phyloP scores from a whole-genome alignment of 1,140 invertebrate species.

The Lordiphosa stackelbergi region DNA sequence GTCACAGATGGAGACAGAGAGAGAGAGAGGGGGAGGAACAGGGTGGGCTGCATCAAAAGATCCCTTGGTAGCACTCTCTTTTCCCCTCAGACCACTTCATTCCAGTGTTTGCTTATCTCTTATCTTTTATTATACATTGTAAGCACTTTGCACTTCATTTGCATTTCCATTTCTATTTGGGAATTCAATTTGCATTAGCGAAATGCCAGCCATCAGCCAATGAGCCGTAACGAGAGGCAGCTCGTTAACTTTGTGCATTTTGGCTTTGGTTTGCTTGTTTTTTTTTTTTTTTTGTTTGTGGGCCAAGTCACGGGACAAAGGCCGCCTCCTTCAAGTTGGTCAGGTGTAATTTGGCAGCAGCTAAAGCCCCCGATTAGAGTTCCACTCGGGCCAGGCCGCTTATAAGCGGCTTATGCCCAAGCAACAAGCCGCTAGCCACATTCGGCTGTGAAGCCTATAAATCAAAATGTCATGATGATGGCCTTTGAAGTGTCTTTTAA shows the following conservation, averaged over 20 bases:
- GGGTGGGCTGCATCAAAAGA: too few species aligned
- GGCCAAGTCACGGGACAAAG: constrained; percentile 20
- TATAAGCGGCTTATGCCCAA: constrained; percentile 50
- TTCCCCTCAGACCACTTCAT: background rate
- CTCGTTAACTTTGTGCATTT: background rate
- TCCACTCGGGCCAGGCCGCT: background rate
- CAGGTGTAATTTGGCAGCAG: constrained; percentile 34
- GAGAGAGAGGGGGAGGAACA: too few species aligned
- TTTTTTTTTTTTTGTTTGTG: background rate
- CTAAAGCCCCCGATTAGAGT: constrained; percentile 13
- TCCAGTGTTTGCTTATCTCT: background rate
- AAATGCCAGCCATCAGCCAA: constrained; percentile 37
- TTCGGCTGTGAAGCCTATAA: constrained; percentile 48
- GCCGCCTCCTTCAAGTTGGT: constrained; percentile 12
- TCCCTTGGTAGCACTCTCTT: too few species aligned
- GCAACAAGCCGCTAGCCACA: constrained; percentile 43
- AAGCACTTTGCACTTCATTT: constrained; percentile 52
- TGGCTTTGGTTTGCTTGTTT: constrained; percentile 2
- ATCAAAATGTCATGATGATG: constrained; percentile 67
- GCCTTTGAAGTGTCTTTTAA: constrained; percentile 50
- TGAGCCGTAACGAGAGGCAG: constrained; percentile 44
- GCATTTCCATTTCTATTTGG: constrained; percentile 41
- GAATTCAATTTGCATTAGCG: constrained; percentile 59
- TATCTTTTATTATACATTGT: constrained; percentile 4
- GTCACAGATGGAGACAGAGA: too few species aligned